A percentile compares a stretch with the other conserved stretches of the same genome.
Evolutionary conservation across 2,888 invertebrate genomes (phyloP).

Genomic region (Hemithea aestivaria): DNA sequence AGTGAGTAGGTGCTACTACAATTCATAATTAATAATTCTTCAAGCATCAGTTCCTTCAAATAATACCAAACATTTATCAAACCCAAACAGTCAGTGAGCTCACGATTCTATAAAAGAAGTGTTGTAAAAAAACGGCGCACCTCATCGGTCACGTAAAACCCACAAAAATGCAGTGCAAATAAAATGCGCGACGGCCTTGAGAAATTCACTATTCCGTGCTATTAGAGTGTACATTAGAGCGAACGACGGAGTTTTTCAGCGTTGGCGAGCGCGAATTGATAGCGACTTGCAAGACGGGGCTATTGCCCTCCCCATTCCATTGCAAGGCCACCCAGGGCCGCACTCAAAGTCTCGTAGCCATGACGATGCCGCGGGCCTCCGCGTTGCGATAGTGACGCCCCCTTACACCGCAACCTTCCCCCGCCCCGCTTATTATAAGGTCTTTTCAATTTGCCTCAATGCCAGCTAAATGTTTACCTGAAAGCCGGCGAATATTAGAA

Average conservation of each 20-base stretch:
- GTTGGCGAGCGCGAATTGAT: constrained; percentile 67
- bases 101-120: constrained; percentile 14
- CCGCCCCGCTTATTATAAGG: constrained; percentile 55
- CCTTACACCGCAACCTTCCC: constrained; percentile 32
- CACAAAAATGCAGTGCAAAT: constrained; percentile 50
- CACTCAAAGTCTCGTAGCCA: constrained; percentile 65
- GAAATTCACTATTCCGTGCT: constrained; percentile 35
- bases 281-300: constrained; percentile 68
- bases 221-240: constrained; percentile 46
- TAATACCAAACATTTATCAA: constrained; percentile 1
- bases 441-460: constrained; percentile 73
- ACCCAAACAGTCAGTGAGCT: constrained; percentile 4
- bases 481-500: constrained; percentile 52
- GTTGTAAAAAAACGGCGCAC: constrained; percentile 25
- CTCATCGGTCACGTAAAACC: constrained; percentile 36
- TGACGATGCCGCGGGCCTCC: constrained; percentile 62
- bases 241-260: constrained; percentile 55
- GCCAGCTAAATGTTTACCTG: constrained; percentile 66
- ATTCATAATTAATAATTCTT: too few species aligned
- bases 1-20: too few species aligned
- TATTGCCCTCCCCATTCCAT: constrained; percentile 78
- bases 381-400: constrained; percentile 71
- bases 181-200: constrained; percentile 59
- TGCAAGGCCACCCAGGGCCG: constrained; percentile 80
- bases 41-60: too few species aligned